These are phyloP conservation scores for Limosa lapponica DNA, from an alignment of 2,797 vertebrate genomes.

Conservation along the genomic window DNA sequence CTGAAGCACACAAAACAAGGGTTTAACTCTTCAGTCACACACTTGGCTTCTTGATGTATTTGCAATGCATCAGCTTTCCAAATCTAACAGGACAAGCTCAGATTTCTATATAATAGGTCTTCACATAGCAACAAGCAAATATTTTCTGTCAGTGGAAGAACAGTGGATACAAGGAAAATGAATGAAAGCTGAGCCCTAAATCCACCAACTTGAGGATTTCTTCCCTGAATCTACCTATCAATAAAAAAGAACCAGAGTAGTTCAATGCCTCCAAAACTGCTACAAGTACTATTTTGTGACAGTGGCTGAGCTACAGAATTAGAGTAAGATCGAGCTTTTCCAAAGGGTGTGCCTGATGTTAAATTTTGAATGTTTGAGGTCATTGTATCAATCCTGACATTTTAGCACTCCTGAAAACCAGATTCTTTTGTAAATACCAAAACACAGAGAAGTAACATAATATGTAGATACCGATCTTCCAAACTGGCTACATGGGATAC, in stretches of 20 bases:
- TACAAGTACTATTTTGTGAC: neutral
- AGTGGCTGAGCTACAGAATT: neutral
- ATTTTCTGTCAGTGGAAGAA: neutral
- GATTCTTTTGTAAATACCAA: neutral
- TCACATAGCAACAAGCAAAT: slow-evolving; percentile 32
- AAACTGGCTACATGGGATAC: neutral
- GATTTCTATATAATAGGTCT: neutral
- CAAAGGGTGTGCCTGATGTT: neutral
- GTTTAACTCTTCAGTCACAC: neutral
- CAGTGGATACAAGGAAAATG: neutral
- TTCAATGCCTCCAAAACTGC: neutral
- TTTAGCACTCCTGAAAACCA: neutral
- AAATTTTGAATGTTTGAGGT: neutral
- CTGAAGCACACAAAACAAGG: neutral
- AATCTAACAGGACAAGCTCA: neutral
- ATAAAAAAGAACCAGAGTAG: neutral
- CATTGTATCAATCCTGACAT: neutral
- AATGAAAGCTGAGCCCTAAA: neutral
- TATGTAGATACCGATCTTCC: neutral
- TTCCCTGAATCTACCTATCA: neutral
- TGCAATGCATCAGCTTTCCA: neutral
- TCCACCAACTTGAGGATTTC: neutral
- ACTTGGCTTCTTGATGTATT: neutral
- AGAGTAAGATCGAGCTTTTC: neutral
- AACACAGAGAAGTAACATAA: neutral